phyloP scores from a whole-genome alignment of 1,140 invertebrate genomes.

The Yoshiicerus persimilis region DNA sequence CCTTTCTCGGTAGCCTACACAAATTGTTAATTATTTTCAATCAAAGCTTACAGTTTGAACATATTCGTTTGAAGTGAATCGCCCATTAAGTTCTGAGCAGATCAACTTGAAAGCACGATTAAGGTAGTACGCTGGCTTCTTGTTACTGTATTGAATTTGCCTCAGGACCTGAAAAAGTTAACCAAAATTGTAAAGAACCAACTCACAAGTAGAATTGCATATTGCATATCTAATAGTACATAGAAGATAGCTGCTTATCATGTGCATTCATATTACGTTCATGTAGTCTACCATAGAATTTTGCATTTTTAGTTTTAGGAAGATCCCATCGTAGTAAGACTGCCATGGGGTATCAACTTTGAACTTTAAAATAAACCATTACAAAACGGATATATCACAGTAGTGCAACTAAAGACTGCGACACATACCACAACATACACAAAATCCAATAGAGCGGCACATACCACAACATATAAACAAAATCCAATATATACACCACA shows the following conservation, averaged over 20 bases:
- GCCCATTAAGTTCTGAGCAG: slow-evolving; percentile 88
- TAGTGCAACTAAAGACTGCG: no score
- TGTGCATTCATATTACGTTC: no score
- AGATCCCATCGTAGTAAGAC: background rate
- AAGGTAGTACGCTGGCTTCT: slow-evolving; percentile 89
- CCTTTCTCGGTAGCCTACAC: background rate
- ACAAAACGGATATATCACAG: no score
- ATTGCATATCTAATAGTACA: no score
- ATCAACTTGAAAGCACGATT: slow-evolving; percentile 91
- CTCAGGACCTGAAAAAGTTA: slow-evolving; percentile 64
- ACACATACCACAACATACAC: no score
- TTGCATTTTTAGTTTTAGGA: background rate
- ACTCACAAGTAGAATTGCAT: no score
- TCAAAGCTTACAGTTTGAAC: slow-evolving; percentile 77
- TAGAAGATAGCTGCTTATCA: no score
- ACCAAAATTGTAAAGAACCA: background rate
- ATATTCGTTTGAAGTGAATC: slow-evolving; percentile 93
- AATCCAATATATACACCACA: no score
- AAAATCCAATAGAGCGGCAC: no score
- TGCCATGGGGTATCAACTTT: background rate
- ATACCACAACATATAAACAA: no score
- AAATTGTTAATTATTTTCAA: background rate
- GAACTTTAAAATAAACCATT: no score
- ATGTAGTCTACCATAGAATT: no score
- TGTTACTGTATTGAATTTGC: slow-evolving; percentile 88